Percentiles rank a stretch among this genome's conserved stretches.
These are phyloP conservation scores for Tinamus major DNA, from an alignment of 2,797 vertebrate species.

Conservation along the genomic window DNA sequence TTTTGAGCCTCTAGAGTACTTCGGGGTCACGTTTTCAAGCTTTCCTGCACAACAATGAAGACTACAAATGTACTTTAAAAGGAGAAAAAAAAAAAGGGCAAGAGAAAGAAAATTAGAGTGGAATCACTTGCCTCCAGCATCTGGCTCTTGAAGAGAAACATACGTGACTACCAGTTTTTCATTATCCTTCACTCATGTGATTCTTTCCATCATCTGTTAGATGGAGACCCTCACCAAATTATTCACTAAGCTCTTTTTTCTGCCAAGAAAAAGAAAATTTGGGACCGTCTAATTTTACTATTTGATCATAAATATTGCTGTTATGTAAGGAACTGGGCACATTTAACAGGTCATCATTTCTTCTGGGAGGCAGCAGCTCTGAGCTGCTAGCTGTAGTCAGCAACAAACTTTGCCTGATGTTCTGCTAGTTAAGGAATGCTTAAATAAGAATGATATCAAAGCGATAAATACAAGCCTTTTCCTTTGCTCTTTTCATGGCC, in stretches of 20 bases:
- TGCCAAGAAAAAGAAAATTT: neutral
- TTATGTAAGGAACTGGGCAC: neutral
- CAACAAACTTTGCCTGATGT: constrained; percentile 12
- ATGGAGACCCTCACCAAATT: neutral
- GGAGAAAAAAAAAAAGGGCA: neutral
- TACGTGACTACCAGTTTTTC: constrained; percentile 13
- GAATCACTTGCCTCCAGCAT: constrained; percentile 52
- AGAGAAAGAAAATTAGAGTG: constrained; percentile 33
- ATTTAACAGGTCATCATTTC: constrained; percentile 10
- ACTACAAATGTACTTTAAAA: constrained; percentile 28
- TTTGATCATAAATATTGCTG: neutral
- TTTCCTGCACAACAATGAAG: neutral
- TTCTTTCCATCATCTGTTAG: neutral
- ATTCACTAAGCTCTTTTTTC: neutral
- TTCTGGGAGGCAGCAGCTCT: neutral
- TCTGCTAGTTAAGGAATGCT: constrained; percentile 44
- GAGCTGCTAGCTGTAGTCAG: constrained; percentile 29
- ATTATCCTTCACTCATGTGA: neutral
- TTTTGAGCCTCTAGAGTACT: constrained; percentile 11
- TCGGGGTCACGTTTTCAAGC: neutral
- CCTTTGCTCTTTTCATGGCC: constrained; percentile 37
- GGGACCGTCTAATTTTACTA: neutral
- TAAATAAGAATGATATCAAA: constrained; percentile 44
- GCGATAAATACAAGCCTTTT: constrained; percentile 27
- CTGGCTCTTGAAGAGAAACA: constrained; percentile 42